Base-by-base conservation (phyloP, 2,113 vertebrate genomes). In the Bettongia penicillata region DNA sequence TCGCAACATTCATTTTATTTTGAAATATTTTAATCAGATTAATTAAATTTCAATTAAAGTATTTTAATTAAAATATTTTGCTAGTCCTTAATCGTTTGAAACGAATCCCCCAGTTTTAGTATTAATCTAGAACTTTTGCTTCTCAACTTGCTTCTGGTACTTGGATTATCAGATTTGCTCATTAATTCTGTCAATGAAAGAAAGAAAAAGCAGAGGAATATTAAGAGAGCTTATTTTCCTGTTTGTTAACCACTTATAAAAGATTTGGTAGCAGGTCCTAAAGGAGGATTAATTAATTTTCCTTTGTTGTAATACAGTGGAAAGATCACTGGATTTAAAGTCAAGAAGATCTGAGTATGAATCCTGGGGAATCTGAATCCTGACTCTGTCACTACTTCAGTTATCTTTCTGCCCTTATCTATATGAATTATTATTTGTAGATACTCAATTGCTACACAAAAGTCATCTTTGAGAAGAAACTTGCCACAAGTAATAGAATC, bases 121-220 rank as follows among this genome's bases (percentile, higher is more conserved):
- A 55, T 84, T 89, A 37, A 50, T 23, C 89, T 48, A 89, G 16
- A 90, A 91, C 12, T 50, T 94, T 43, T 51, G 23, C 93, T 50
- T 90, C 61, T 91, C 51, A 94, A 92, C n/a, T 92, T 91, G n/a
- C 19, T 90, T 93, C 95, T 61, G 25, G 1, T 31, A 31, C 89
- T 91, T 11, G 11, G 93, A 77, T 90, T 8, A 57, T 51, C 84
- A 12, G 22, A 91, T 14, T 14, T 61, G 28, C 11, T 61, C 57
- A 61, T 55, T 31, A 31, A 61, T 94, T 97, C 52, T 89, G 94
- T 90, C 37, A 84, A 52, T 95, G 57, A 37, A 43, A 52, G 24
- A 95, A 91, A 77, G 89, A 93, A 51, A 43, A 95, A 93, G 50
- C 0, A 92, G 14, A 91, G 93, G 22, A 43, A 91, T 68, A 11